These are phyloP conservation scores for Leptinotarsa defecta DNA, from an alignment of 1,140 invertebrate species.

Conservation along the genomic window DNA sequence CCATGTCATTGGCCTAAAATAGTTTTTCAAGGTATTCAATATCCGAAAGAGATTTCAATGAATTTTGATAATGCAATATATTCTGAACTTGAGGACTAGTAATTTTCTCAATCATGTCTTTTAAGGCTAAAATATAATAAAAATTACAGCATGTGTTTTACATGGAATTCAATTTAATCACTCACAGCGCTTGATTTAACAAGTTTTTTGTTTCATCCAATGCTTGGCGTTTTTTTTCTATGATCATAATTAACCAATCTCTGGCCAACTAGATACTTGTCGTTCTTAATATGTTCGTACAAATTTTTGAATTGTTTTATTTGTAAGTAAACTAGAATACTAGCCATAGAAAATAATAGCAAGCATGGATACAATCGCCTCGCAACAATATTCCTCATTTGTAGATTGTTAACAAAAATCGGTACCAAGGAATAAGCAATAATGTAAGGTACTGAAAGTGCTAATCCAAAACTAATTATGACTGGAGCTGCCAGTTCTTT, in stretches of 20 bases:
- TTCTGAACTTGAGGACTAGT: too few species aligned
- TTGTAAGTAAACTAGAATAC: constrained; percentile 72
- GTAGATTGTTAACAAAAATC: constrained; percentile 73
- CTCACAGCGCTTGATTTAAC: background rate
- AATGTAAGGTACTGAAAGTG: constrained; percentile 88
- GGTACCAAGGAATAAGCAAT: constrained; percentile 84
- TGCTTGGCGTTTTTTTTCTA: constrained; percentile 57
- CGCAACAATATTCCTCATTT: constrained; percentile 76
- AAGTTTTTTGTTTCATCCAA: background rate
- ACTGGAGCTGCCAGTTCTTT: constrained; percentile 86
- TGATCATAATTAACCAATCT: constrained; percentile 94
- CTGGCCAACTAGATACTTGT: constrained; percentile 96
- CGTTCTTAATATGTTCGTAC: constrained; percentile 98
- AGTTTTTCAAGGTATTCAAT: too few species aligned
- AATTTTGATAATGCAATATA: too few species aligned
- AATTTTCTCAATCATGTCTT: background rate
- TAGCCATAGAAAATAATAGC: constrained; percentile 70
- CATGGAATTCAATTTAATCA: constrained; percentile 1
- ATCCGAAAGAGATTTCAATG: too few species aligned
- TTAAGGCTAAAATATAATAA: background rate
- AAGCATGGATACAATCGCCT: constrained; percentile 92
- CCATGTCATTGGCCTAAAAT: too few species aligned
- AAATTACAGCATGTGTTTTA: background rate
- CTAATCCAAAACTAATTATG: constrained; percentile 83
- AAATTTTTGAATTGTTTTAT: constrained; percentile 90